Percentiles rank a stretch among this genome's conserved stretches.
phyloP scores from a whole-genome alignment of 2,797 vertebrate genomes.

The Pelodytes ibericus region DNA sequence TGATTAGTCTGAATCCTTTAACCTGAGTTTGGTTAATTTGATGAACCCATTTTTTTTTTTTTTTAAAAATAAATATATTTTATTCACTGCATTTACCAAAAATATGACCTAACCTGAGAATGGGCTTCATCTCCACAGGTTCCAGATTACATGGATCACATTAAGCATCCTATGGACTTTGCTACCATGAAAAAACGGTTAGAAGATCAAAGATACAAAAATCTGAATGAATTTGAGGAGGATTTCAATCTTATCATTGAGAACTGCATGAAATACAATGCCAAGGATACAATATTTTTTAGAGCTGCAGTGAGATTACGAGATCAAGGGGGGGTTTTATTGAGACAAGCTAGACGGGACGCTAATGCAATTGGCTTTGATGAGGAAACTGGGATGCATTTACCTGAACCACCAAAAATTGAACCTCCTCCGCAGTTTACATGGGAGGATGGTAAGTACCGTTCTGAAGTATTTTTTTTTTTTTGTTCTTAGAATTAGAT shows the following conservation, averaged over 20 bases:
- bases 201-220: conserved; percentile 86
- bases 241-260: conserved; percentile 94
- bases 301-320: conserved; percentile 88
- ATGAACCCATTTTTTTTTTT: too few relatives aligned
- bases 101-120: background rate
- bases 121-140: conserved; percentile 74
- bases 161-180: conserved; percentile 95
- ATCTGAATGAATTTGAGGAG: conserved; percentile 87
- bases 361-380: conserved; percentile 88
- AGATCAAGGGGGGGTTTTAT: conserved; percentile 91
- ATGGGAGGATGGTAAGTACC: conserved; percentile 91
- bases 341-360: conserved; percentile 87
- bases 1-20: too few relatives aligned
- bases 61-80: too few relatives aligned
- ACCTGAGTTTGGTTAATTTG: too few relatives aligned
- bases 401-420: conserved; percentile 82
- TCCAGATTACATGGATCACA: conserved; percentile 94
- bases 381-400: conserved; percentile 86
- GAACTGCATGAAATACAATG: conserved; percentile 98
- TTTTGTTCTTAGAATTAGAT: too few relatives aligned
- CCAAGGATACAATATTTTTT: conserved; percentile 96
- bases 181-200: conserved; percentile 90
- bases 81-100: too few relatives aligned
- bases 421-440: conserved; percentile 83
- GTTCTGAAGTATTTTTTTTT: background rate